Evolutionary conservation across 1,140 invertebrate genomes (phyloP).

Genomic region (Drosophila albomicans): DNA sequence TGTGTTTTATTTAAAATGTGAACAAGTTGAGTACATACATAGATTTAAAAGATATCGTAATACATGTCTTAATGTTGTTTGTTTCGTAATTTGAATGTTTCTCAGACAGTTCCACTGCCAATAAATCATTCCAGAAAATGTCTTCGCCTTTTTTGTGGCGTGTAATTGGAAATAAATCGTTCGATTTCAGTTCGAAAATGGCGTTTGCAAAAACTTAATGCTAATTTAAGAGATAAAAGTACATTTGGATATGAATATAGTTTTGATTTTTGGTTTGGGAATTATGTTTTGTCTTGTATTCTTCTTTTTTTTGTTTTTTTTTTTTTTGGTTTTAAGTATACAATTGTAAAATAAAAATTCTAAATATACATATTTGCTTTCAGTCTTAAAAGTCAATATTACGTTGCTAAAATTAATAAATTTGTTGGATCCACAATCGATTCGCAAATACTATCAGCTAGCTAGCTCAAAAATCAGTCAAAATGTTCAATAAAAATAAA

Average conservation of each 20-base stretch:
- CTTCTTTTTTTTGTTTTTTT: conserved; percentile 6
- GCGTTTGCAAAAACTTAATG: conserved; percentile 41
- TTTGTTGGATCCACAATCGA: conserved; percentile 30
- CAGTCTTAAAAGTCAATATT: conserved; percentile 69
- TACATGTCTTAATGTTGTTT: conserved; percentile 57
- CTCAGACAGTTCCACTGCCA: conserved; percentile 68
- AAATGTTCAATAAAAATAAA: conserved; percentile 43
- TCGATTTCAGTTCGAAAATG: conserved; percentile 34
- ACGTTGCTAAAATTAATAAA: conserved; percentile 40
- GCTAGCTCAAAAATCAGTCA: conserved; percentile 57
- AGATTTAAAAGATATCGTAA: conserved; percentile 43
- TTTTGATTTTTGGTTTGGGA: conserved; percentile 73
- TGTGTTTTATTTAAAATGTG: conserved; percentile 66
- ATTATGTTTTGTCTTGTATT: conserved; percentile 46
- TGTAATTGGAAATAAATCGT: conserved; percentile 25
- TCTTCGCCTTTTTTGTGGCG: conserved; percentile 44
- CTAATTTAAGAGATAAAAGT: conserved; percentile 43
- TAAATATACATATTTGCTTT: conserved; percentile 44
- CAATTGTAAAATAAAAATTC: conserved; percentile 57
- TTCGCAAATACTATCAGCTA: conserved; percentile 17
- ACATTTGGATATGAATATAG: conserved; percentile 58
- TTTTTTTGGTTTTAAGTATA: conserved; percentile 53
- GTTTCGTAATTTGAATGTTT: conserved; percentile 28
- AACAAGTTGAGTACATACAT: conserved; percentile 39
- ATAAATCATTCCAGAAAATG: conserved; percentile 41